These are phyloP conservation scores for Eristalis tenax DNA, from an alignment of 2,888 invertebrate genomes.

Conservation along the genomic window DNA sequence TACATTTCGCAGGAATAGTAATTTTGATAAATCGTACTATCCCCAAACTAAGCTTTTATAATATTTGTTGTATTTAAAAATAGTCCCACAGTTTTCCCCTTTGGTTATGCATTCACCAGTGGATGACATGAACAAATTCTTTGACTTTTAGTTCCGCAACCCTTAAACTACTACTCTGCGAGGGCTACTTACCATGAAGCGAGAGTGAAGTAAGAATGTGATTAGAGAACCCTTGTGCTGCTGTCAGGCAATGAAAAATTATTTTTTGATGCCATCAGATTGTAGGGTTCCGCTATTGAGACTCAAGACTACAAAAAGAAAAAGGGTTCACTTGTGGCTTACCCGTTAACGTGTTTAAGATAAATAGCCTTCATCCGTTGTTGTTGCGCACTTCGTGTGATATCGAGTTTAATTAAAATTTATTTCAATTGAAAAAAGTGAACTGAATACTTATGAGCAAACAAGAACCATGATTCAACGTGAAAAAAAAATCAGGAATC, in stretches of 20 bases:
- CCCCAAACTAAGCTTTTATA: constrained; percentile 5
- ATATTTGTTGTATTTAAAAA: not conserved
- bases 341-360: constrained; percentile 71
- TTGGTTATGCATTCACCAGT: not conserved
- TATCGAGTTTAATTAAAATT: constrained; percentile 72
- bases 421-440: constrained; percentile 68
- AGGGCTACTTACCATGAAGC: constrained; percentile 24
- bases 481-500: constrained; percentile 33
- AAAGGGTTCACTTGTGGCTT: constrained; percentile 71
- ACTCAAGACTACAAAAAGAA: constrained; percentile 58
- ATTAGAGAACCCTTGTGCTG: constrained; percentile 69
- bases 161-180: constrained; percentile 22
- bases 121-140: not conserved
- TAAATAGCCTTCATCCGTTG: constrained; percentile 69
- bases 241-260: constrained; percentile 72
- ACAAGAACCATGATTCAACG: constrained; percentile 44
- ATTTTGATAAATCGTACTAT: constrained; percentile 54
- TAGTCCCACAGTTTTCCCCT: not conserved
- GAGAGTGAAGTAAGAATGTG: constrained; percentile 49
- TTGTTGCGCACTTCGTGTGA: constrained; percentile 70
- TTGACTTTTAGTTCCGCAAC: constrained; percentile 2
- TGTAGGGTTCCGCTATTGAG: constrained; percentile 60
- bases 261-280: constrained; percentile 71
- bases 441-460: constrained; percentile 71
- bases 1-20: constrained; percentile 47